phyloP scores from a whole-genome alignment of 2,797 vertebrate species.

The Coranthus polyacanthus region DNA sequence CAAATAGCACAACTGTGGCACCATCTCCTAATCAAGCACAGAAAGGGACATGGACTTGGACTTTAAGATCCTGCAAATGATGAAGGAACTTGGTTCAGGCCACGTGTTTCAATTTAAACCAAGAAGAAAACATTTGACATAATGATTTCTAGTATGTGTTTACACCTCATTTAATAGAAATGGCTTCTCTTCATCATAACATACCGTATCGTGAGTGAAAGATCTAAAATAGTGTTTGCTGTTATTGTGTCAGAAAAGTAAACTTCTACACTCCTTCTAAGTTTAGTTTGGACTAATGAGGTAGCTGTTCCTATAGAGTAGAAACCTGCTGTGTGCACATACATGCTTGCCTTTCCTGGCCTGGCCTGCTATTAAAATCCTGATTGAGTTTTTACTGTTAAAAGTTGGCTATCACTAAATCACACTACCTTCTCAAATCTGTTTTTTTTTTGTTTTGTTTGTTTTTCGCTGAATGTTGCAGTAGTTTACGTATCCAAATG shows the following conservation, averaged over 20 bases:
- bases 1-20: constrained; percentile 20
- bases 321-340: constrained; percentile 16
- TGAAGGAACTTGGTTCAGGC: no score
- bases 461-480: no score
- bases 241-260: no score
- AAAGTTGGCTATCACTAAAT: constrained; percentile 14
- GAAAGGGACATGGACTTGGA: background rate
- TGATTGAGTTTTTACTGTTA: constrained; percentile 20
- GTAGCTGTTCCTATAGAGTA: constrained; percentile 20
- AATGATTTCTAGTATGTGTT: no score
- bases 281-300: constrained; percentile 24
- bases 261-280: no score
- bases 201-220: no score
- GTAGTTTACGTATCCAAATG: background rate
- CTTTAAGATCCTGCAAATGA: background rate
- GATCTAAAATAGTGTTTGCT: no score
- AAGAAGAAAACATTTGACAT: no score
- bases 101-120: no score
- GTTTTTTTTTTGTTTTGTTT: background rate
- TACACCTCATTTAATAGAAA: no score
- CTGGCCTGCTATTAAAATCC: constrained; percentile 2
- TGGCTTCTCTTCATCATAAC: no score
- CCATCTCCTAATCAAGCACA: no score
- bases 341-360: constrained; percentile 15
- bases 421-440: background rate